Base-by-base conservation (phyloP, 2,113 vertebrate species). In the Peromyscus leucopus region DNA sequence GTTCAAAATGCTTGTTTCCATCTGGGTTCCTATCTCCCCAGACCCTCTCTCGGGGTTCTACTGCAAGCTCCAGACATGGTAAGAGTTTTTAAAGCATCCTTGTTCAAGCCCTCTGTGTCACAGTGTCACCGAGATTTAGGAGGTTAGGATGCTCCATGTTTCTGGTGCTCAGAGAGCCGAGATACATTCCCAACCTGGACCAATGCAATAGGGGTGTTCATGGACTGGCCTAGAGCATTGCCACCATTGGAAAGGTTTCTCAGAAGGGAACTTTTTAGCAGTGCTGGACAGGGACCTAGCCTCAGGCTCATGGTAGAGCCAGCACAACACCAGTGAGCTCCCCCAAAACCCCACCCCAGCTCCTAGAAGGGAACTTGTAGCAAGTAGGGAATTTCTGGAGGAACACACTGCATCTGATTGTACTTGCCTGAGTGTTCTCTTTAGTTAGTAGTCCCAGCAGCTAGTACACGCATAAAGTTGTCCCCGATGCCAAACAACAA, bases 301-400 rank as follows among this genome's bases (percentile, higher is more conserved):
- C 19, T 31, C 78, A n/a, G n/a, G 72, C 39, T 79, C 6, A 2
- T 46, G n/a, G 12, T 59, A 63, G 55, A 69, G 69, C 69, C 83
- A 76, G 28, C 4, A 16, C 10, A 71, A 22, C 24, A 84, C 71
- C 9, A 33, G 31, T 67, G 88, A 59, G 69, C 28, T 69, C 69
- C 21, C 51, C 33, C 46, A 2, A 59, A 84, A 19, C 28, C 59
- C 46, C 36, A 36, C 67, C n/a, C 55, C 33, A 89, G 19, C 55
- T 33, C 67, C 59, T 85, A 46, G n/a, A 76, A 42, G 2, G 13
- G 87, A 83, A 51, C 83, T 74, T 42, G 16, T 13, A 65, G 1
- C 67, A 83, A 83, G 22, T 85, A 51, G 75, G 80, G 67, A 61
- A 33, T 90, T 90, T 95, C 90, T 96, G 57, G 67, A n/a, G 57